These are phyloP conservation scores for Chaetoderma sp. DNA, from an alignment of 2,888 invertebrate genomes.

Conservation along the genomic window DNA sequence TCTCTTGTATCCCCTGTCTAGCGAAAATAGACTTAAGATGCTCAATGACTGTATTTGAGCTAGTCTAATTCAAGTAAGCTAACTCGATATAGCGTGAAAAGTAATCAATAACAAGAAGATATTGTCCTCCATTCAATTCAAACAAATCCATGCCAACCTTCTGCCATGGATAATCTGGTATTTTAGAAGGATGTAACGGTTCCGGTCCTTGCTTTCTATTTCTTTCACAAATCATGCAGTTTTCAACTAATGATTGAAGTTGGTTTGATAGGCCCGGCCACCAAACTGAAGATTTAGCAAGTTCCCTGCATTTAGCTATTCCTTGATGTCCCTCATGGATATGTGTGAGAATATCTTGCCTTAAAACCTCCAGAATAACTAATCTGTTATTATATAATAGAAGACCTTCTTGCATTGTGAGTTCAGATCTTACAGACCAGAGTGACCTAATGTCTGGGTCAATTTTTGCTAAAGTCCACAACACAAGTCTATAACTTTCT, in stretches of 20 bases:
- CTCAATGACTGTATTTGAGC: not conserved
- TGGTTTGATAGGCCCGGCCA: not conserved
- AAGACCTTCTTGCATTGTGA: no score
- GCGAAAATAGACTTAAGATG: conserved; percentile 14
- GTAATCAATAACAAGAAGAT: conserved; percentile 16
- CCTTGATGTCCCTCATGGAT: not conserved
- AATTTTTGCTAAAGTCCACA: not conserved
- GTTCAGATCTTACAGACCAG: no score
- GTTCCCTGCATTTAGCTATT: not conserved
- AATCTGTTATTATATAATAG: no score
- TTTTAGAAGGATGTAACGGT: conserved; percentile 5
- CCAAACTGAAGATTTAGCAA: not conserved
- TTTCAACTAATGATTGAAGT: not conserved
- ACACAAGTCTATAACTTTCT: no score
- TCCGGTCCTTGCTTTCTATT: not conserved
- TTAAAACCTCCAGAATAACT: no score
- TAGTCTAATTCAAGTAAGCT: not conserved
- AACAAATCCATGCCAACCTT: conserved; percentile 6
- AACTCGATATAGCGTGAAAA: conserved; percentile 15
- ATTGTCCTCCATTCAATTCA: not conserved
- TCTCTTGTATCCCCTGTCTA: conserved; percentile 11
- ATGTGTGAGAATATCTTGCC: not conserved
- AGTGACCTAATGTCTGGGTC: not conserved
- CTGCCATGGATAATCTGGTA: conserved; percentile 9
- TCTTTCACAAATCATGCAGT: not conserved